Conservation (phyloP, 2,113 vertebrate species). For the Catharus fuscescens region DNA sequence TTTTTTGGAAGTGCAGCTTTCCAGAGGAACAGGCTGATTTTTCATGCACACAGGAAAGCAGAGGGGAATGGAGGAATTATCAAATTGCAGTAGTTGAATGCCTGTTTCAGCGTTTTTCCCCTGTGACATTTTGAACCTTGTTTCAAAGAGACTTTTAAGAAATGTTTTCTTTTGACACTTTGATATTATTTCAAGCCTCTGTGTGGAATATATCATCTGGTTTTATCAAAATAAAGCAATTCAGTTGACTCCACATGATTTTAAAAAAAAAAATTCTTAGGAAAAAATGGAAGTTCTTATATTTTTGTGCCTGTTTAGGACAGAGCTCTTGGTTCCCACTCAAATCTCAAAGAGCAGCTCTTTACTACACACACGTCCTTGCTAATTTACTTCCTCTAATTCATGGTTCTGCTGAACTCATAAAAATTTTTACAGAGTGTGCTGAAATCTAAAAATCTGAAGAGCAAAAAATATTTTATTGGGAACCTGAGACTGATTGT, state of each 20-base stretch:
- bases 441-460: background rate
- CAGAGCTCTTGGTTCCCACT: background rate
- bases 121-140: slow-evolving; percentile 45
- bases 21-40: background rate
- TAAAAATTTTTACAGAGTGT: background rate
- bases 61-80: background rate
- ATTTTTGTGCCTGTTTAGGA: background rate
- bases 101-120: slow-evolving; percentile 49
- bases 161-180: slow-evolving; percentile 64
- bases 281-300: background rate
- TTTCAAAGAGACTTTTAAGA: slow-evolving; percentile 26
- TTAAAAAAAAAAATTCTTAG: background rate
- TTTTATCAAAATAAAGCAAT: slow-evolving; percentile 62
- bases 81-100: slow-evolving; percentile 20
- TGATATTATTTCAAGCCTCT: slow-evolving; percentile 44
- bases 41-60: background rate
- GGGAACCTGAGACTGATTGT: background rate
- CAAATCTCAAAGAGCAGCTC: background rate
- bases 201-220: slow-evolving; percentile 39
- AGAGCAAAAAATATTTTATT: background rate
- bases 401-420: background rate
- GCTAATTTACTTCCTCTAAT: background rate
- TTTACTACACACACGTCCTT: background rate
- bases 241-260: background rate
- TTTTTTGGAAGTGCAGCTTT: background rate